Conservation (phyloP, 2,113 vertebrate species). For the Anoura caudifer region DNA sequence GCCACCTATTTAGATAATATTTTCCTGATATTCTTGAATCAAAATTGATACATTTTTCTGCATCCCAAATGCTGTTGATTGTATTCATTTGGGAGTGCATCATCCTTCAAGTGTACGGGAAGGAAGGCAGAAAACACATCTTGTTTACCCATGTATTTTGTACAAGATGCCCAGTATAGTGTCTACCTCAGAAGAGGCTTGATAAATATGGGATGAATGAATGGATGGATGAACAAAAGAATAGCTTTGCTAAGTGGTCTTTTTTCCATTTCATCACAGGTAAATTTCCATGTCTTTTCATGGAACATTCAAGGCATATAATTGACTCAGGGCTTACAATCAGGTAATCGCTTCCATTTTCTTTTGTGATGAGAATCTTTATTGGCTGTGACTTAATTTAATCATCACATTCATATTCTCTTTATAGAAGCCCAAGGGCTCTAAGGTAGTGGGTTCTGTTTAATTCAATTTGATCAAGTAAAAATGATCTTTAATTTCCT, state of each 20-base stretch:
- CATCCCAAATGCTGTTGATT: not conserved
- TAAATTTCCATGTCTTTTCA: conserved; percentile 45
- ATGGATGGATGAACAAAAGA: not conserved
- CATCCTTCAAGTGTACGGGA: not conserved
- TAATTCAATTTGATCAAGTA: conserved; percentile 70
- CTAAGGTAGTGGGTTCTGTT: conserved; percentile 21
- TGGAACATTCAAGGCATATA: conserved; percentile 37
- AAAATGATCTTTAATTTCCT: conserved; percentile 68
- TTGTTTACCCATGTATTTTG: not conserved
- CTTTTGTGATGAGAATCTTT: conserved; percentile 50
- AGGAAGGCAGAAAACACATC: not conserved
- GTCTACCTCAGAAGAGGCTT: not conserved
- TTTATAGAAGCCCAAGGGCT: conserved; percentile 24
- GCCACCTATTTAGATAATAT: not conserved
- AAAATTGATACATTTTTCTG: not conserved
- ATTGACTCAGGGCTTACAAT: conserved; percentile 40
- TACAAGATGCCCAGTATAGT: not conserved
- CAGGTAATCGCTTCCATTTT: conserved; percentile 56
- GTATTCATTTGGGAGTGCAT: not conserved
- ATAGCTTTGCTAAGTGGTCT: not conserved
- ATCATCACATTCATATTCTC: conserved; percentile 37
- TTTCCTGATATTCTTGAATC: not conserved
- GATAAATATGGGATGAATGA: not conserved
- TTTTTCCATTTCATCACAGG: not conserved
- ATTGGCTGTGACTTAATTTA: conserved; percentile 60